phyloP scores from a whole-genome alignment of 2,113 vertebrate genomes.

The Naja naja region DNA sequence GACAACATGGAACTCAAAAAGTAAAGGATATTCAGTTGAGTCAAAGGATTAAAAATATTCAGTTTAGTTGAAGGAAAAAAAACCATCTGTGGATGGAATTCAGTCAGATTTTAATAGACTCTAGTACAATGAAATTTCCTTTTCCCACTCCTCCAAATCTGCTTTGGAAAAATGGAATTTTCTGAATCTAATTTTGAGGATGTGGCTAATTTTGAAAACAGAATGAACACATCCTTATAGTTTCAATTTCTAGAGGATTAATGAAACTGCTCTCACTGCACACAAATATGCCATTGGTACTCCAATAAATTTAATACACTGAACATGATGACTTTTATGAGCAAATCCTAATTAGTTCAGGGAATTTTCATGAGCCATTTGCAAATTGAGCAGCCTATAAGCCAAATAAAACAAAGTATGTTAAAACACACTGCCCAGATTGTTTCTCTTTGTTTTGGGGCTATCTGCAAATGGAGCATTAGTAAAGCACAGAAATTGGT shows the following conservation, averaged over 20 bases:
- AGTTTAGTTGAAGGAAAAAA: background rate
- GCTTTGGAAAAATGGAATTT: background rate
- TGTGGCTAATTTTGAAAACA: background rate
- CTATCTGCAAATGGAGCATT: background rate
- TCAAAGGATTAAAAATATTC: background rate
- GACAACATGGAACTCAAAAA: background rate
- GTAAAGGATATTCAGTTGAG: background rate
- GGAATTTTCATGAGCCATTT: background rate
- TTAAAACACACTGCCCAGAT: background rate
- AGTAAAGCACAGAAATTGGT: background rate
- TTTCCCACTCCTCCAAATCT: background rate
- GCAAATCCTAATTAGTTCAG: background rate
- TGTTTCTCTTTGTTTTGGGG: background rate
- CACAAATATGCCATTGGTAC: background rate
- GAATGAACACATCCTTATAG: background rate
- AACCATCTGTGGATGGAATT: background rate
- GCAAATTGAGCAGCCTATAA: background rate
- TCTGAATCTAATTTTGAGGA: background rate
- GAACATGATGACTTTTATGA: background rate
- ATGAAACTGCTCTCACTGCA: background rate
- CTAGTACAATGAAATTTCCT: background rate
- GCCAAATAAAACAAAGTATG: background rate
- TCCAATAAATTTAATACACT: background rate
- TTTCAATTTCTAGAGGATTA: background rate
- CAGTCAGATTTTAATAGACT: background rate